Evolutionary conservation across 2,888 invertebrate species (phyloP), one percentile per base, ranked within the genome.

Genomic region (Plusia festucae): DNA sequence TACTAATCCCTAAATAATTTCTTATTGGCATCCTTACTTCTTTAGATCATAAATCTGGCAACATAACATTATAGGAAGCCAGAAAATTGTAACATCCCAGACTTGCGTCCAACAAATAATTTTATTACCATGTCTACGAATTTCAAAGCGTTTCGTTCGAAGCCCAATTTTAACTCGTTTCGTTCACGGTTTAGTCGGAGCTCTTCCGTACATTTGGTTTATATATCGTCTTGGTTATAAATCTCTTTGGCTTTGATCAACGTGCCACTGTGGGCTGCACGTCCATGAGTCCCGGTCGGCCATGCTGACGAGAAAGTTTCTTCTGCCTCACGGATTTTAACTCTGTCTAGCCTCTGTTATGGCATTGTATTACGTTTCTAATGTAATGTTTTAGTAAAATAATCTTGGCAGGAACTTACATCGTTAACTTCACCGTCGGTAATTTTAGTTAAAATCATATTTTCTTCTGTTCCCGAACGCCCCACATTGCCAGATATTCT

Each of bases 181-280:
- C 82, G 81, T 85, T 83, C 83, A 84, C 81, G 79, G 81, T 82
- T 81, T 87, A 87, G 67, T 85, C 85, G 77, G 73, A 78, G 79
- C 73, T 77, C 79, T 89, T 88, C 89, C 91, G 88, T 87, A 83
- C 87, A 84, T 89, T 90, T 88, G 90, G 88, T 90, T 91, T 88
- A 86, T 86, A 83, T 86, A 85, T 81, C 83, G 82, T 76, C 64
- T 77, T 68, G 73, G 82, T 81, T 81, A 86, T 93, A 91, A 91
- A 92, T 89, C 87, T 80, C 73, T 53, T 65, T 78, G 74, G 81
- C 87, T 89, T 89, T 89, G 89, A 89, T 89, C 88, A 78, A 55
- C 53, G 58, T 44, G 58, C 60, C 59, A 53, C 62, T 32, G 62
- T 32, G 64, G 62, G 53, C 16, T 61, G 55, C 40, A 22, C 30